Conservation (phyloP, 2,888 invertebrate species). For the Dilophus febrilis region DNA sequence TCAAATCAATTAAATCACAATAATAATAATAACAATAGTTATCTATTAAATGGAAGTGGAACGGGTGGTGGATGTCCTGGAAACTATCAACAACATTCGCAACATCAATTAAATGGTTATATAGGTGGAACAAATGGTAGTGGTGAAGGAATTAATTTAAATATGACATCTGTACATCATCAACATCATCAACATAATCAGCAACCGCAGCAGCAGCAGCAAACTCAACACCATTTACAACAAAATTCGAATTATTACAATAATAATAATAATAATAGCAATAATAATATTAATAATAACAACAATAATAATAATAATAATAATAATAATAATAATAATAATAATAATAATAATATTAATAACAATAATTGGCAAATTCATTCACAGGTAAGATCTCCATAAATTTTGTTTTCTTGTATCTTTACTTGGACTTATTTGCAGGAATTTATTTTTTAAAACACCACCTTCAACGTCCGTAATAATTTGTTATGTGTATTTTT, state of each 20-base stretch:
- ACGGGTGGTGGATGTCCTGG: slow-evolving; percentile 13
- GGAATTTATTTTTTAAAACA: too few species aligned
- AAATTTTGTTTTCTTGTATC: too few species aligned
- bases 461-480: too few species aligned
- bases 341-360: slow-evolving; percentile 15
- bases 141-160: too few species aligned
- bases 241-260: slow-evolving; percentile 6
- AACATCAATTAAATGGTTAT: slow-evolving; percentile 14
- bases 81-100: slow-evolving; percentile 12
- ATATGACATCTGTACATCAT: too few species aligned
- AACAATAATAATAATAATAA: too few species aligned
- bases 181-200: slow-evolving; percentile 13
- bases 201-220: slow-evolving; percentile 16
- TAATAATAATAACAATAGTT: slow-evolving; percentile 12
- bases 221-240: slow-evolving; percentile 2
- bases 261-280: background rate
- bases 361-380: slow-evolving; percentile 26
- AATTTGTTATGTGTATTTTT: too few species aligned
- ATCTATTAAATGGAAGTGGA: slow-evolving; percentile 1
- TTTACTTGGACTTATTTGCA: too few species aligned
- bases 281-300: slow-evolving; percentile 8
- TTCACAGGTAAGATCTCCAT: slow-evolving; percentile 27
- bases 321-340: too few species aligned
- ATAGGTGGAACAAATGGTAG: slow-evolving; percentile 13
- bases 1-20: slow-evolving; percentile 16